Base-by-base conservation (phyloP, 92 coral and sea anemone species). In the Meandrina meandrites region DNA sequence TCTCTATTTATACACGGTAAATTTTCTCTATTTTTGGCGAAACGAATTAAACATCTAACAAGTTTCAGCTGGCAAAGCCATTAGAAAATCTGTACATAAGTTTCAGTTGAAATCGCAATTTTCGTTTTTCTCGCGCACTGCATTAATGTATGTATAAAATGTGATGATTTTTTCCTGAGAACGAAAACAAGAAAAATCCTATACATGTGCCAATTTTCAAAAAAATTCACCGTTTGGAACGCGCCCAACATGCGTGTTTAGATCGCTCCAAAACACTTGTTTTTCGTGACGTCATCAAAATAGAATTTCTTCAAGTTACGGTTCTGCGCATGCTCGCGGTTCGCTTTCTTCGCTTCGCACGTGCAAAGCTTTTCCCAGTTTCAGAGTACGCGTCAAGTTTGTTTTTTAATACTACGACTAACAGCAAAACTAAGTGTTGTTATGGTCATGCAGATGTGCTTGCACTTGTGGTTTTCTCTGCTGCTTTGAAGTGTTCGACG, bases 261-360 rank as follows among this genome's bases (percentile, higher is more conserved):
- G n/a, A n/a, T n/a, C n/a, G n/a, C n/a, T n/a, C n/a, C n/a, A n/a
- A n/a, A n/a, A n/a, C n/a, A n/a, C n/a, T n/a, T n/a, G n/a, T n/a
- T n/a, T n/a, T n/a, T n/a, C n/a, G n/a, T n/a, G n/a, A n/a, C n/a
- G n/a, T n/a, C n/a, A n/a, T n/a, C n/a, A n/a, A n/a, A 47, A 47
- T 35, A 80, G 31, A 58, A 80, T 54, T 58, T 80, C 53, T 80
- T 80, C 84, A 58, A 80, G 28, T 80, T 80, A 79, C 48, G 82
- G 71, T 12, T 14, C 22, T 79, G 82, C 82, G 71, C 84, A 80
- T 32, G 84, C 82, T 79, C 69, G 35, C 24, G 82, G 6, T 4
- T 47, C 10, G 51, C 10, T 5, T 47, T 4, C 51, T 47, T 56
- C 21, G 35, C 70, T 57, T 79, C 83, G 50, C 24, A 56, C 71